A percentile compares a stretch with the other conserved stretches of the same genome.
phyloP scores from a whole-genome alignment of 2,888 invertebrate genomes.

The Pseudococcus longispinus region DNA sequence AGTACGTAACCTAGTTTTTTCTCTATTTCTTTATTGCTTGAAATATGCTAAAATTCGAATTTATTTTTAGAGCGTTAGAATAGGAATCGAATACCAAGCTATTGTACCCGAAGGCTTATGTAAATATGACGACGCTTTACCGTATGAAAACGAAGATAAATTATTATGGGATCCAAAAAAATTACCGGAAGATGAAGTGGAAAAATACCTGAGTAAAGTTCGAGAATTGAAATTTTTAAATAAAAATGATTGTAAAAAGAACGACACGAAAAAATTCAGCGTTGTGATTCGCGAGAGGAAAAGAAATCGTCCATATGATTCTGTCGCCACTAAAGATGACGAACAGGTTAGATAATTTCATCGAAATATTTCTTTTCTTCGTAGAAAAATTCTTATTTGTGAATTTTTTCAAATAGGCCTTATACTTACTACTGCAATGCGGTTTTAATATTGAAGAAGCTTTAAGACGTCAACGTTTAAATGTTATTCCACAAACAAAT shows the following conservation, averaged over 20 bases:
- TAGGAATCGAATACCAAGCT: slow-evolving; percentile 57
- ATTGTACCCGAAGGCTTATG: slow-evolving; percentile 70
- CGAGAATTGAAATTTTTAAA: slow-evolving; percentile 59
- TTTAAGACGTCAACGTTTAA: slow-evolving; percentile 77
- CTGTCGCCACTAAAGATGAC: slow-evolving; percentile 49
- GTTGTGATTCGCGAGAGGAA: slow-evolving; percentile 45
- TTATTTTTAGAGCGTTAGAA: slow-evolving; percentile 56
- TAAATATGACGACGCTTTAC: slow-evolving; percentile 90
- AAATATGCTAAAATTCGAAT: background rate
- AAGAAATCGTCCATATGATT: slow-evolving; percentile 35
- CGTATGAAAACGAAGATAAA: slow-evolving; percentile 94
- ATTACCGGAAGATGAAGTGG: slow-evolving; percentile 75
- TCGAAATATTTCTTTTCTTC: background rate
- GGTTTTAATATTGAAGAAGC: slow-evolving; percentile 93
- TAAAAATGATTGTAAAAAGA: slow-evolving; percentile 48
- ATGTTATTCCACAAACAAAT: slow-evolving; percentile 72
- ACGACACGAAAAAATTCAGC: slow-evolving; percentile 46
- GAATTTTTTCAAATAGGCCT: slow-evolving; percentile 76
- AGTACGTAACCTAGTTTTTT: background rate
- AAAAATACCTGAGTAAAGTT: slow-evolving; percentile 75
- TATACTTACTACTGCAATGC: slow-evolving; percentile 88
- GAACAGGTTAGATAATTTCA: slow-evolving; percentile 25
- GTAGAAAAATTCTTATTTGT: slow-evolving; percentile 52
- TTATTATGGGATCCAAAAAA: slow-evolving; percentile 90
- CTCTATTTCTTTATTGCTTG: background rate